Conservation (phyloP, 37 sponge, comb jelly and placozoan species). For the Agelas oroides region DNA sequence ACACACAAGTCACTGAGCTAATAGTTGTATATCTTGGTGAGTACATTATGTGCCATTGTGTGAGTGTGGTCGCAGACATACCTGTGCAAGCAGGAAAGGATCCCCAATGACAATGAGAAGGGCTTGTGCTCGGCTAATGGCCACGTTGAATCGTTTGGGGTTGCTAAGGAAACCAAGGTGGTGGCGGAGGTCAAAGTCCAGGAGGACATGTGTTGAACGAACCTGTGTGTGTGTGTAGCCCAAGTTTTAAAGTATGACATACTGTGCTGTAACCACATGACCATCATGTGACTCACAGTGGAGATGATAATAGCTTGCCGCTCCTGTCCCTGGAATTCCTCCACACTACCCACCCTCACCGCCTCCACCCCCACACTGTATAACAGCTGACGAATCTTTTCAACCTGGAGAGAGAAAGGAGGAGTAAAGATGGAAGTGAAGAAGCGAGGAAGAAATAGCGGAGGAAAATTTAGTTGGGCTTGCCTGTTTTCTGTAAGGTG, state of each 20-base stretch:
- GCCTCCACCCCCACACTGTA: conserved; percentile 12
- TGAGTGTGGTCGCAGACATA: too few relatives aligned
- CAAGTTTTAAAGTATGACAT: not conserved
- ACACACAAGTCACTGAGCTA: too few relatives aligned
- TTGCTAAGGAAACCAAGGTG: conserved; percentile 82
- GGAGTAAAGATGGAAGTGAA: too few relatives aligned
- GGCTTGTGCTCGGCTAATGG: conserved; percentile 81
- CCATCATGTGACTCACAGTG: conserved; percentile 62
- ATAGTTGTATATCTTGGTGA: too few relatives aligned
- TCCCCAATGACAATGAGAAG: conserved; percentile 79
- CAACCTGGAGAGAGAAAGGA: conserved; percentile 13
- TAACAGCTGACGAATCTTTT: conserved; percentile 66
- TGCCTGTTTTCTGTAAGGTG: conserved; percentile 85
- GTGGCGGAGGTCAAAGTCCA: conserved; percentile 44
- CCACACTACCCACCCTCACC: conserved; percentile 81
- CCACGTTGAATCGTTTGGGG: conserved; percentile 86
- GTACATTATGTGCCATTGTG: too few relatives aligned
- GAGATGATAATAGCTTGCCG: conserved; percentile 73
- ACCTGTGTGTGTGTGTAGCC: conserved; percentile 32
- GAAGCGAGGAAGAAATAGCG: too few relatives aligned
- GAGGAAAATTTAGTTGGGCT: too few relatives aligned
- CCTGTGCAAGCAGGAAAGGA: conserved; percentile 61
- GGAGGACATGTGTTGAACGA: conserved; percentile 33
- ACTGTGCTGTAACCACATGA: too few relatives aligned
- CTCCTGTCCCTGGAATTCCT: conserved; percentile 92